Evolutionary conservation across 2,113 vertebrate species (phyloP), one percentile per base, ranked within the genome.

Genomic region (Charadrius vociferus): DNA sequence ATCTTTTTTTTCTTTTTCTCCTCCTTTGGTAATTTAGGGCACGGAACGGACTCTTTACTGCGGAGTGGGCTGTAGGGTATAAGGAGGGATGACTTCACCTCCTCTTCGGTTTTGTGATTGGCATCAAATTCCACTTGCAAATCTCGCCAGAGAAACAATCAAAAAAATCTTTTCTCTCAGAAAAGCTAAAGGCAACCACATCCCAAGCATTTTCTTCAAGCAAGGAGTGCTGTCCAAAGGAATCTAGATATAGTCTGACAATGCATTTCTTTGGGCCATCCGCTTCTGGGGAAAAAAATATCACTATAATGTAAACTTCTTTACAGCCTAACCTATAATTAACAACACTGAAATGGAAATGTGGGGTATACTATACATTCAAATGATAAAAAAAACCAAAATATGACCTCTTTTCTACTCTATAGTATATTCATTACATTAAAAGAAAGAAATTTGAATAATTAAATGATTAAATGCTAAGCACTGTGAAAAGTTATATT

Each of bases 141-240:
- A 80, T 90, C 39, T 88, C 2, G 4, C 56, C 74, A 49, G 49
- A 89, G 61, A 82, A 82, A 52, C 43, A 80, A 91, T 26, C 45
- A 87, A 75, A 87, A 75, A 83, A 86, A 30, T 53, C 56, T 75
- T 93, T 77, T 79, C 73, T 70, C 62, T 91, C 43, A 73, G 52
- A 82, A 80, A 84, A 86, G 34, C 45, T 85, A 62, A 94, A 65
- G 81, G 74, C 95, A 95, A 82, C 29, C 81, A 85, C 43, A 89
- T 77, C 34, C 36, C 66, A 75, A 75, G 14, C 2, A 0, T 47
- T 75, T 75, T 87, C 56, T 75, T 80, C 43, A 50, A 87, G 50
- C 13, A 66, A 74, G 16, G 50, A 91, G 5, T 49, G 27, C 10
- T 86, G 32, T 82, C 92, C 62, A 85, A 91, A 91, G 70, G 37